phyloP scores from a whole-genome alignment of 1,140 invertebrate genomes.

The Procambarus virginalis region DNA sequence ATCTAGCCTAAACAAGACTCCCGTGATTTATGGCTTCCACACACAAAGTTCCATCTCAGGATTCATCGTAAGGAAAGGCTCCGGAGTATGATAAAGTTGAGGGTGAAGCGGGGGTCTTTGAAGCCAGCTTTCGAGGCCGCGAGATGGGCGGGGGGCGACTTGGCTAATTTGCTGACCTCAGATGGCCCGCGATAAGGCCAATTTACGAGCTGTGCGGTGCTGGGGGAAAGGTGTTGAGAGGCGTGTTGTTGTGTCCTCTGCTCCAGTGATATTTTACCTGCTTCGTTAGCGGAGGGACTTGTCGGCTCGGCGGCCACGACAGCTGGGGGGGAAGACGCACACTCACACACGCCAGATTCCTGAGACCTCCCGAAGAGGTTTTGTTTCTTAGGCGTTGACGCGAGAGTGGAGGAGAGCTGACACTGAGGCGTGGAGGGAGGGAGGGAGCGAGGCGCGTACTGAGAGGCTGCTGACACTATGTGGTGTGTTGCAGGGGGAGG shows the following conservation, averaged over 20 bases:
- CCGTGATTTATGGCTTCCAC: not conserved
- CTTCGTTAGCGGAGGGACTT: conserved; percentile 36
- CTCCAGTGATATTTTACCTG: conserved; percentile 46
- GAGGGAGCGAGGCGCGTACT: not conserved
- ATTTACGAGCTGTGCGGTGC: conserved; percentile 34
- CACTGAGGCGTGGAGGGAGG: conserved; percentile 6
- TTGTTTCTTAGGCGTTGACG: conserved; percentile 2
- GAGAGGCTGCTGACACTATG: not conserved
- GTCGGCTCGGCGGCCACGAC: conserved; percentile 5
- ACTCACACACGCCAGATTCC: conserved; percentile 1
- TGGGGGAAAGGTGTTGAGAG: conserved; percentile 48
- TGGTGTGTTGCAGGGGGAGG: not conserved
- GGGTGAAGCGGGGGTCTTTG: not conserved
- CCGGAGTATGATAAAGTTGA: conserved; percentile 2
- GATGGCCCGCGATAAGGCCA: conserved; percentile 20
- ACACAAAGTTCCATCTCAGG: not conserved
- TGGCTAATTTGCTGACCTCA: conserved; percentile 25
- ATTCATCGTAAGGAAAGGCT: not conserved
- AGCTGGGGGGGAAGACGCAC: not conserved
- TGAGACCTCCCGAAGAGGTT: not conserved
- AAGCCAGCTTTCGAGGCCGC: conserved; percentile 7
- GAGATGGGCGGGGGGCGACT: conserved; percentile 12
- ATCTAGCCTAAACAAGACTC: conserved; percentile 2
- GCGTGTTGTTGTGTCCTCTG: conserved; percentile 11
- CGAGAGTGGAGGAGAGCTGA: not conserved